A percentile compares a stretch with the other conserved stretches of the same genome.
Conservation (phyloP, 2,888 invertebrate species). For the Eledona agricola region DNA sequence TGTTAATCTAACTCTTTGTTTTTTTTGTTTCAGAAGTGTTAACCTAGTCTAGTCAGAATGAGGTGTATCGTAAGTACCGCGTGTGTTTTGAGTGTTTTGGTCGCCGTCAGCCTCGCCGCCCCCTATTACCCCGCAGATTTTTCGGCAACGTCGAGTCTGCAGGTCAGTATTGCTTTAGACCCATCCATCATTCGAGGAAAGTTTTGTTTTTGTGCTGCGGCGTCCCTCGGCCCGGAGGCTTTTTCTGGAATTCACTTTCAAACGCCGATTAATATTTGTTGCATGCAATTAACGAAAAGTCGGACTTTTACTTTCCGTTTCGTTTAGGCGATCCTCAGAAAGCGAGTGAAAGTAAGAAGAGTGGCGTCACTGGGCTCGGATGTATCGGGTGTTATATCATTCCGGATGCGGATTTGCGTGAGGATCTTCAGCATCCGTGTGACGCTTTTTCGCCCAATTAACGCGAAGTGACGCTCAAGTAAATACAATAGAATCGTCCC, state of each 20-base stretch:
- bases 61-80: slow-evolving; percentile 61
- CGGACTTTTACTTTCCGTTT: slow-evolving; percentile 7
- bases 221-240: not conserved
- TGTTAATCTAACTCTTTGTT: slow-evolving; percentile 32
- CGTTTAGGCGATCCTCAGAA: slow-evolving; percentile 33
- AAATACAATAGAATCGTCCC: too few relatives aligned
- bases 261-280: slow-evolving; percentile 1
- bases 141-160: slow-evolving; percentile 51
- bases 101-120: slow-evolving; percentile 57
- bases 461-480: slow-evolving; percentile 9
- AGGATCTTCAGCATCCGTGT: slow-evolving; percentile 20
- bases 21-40: slow-evolving; percentile 60
- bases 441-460: too few relatives aligned
- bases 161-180: slow-evolving; percentile 50
- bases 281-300: slow-evolving; percentile 2
- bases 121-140: slow-evolving; percentile 48
- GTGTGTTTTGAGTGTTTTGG: slow-evolving; percentile 60
- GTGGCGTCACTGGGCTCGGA: slow-evolving; percentile 26
- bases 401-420: slow-evolving; percentile 25
- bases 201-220: too few relatives aligned
- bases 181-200: slow-evolving; percentile 3
- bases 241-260: not conserved
- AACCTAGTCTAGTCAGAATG: slow-evolving; percentile 63
- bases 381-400: slow-evolving; percentile 27
- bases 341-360: slow-evolving; percentile 46